Base-by-base conservation (phyloP, 2,113 vertebrate species). In the Acanthochromis polyacanthus region DNA sequence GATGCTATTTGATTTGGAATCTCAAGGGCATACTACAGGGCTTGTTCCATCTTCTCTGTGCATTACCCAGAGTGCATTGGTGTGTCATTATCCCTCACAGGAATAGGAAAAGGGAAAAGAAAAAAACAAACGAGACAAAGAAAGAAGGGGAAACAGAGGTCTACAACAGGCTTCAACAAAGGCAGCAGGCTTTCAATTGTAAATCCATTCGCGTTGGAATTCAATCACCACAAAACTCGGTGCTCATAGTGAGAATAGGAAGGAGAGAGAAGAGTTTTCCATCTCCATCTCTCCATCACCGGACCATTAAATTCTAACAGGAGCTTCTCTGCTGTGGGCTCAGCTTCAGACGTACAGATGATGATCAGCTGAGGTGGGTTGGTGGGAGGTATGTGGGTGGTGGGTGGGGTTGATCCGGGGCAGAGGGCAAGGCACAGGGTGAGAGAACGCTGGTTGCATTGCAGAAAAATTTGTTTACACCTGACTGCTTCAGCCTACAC, bases 11-110 rank as follows among this genome's bases (percentile, higher is more conserved):
- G 83, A 90, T 90, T 92, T 83, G 72, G 48, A 90, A 80, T 88
- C 87, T 90, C 82, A 88, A 93, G 87, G 88, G 81, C 78, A 69
- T 12, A 53, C 71, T 48, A 20, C 67, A 58, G 65, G 28, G 72
- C 77, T 71, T 76, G 51, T 86, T 73, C 81, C 77, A 83, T 87
- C 78, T 85, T 59, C 71, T 83, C 69, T 72, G 71, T 80, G 85
- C 60, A 86, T 88, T 91, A 83, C 89, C 87, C 88, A 89, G 84
- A 89, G 80, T 92, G 89, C 88, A 83, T 91, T 78, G 78, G 79
- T 48, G 68, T 88, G 77, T 80, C 78, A 82, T 92, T 88, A 81
- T 66, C 32, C 10, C 11, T 79, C 50, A 57, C 46, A 65, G 66
- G 60, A 45, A 79, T 28, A 72, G 25, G 46, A 48, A 79, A 58